phyloP scores from a whole-genome alignment of 2,888 invertebrate genomes.

The Nesidiocoris tenuis region DNA sequence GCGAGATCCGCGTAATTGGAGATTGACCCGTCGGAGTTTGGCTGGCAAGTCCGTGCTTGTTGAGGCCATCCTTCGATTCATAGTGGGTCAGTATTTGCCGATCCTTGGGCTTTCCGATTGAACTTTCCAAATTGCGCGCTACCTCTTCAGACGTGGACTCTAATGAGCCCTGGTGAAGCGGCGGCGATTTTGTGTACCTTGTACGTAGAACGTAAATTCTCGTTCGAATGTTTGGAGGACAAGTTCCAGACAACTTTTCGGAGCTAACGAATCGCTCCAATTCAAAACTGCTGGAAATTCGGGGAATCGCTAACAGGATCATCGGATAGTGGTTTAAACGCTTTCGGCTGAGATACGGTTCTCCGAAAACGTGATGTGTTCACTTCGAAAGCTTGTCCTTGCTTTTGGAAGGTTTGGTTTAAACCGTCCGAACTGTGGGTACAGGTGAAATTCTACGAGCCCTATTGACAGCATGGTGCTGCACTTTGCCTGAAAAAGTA shows the following conservation, averaged over 20 bases:
- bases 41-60: background rate
- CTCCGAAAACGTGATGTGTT: too few species aligned
- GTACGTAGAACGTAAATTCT: background rate
- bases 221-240: background rate
- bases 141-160: background rate
- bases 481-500: too few species aligned
- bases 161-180: background rate
- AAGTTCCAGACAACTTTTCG: background rate
- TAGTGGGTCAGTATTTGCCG: background rate
- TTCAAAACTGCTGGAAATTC: background rate
- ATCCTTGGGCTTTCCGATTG: background rate
- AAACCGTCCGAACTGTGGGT: too few species aligned
- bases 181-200: background rate
- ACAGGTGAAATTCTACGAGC: too few species aligned
- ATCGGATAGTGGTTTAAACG: background rate
- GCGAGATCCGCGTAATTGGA: conserved; percentile 16
- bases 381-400: too few species aligned
- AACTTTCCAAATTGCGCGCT: background rate
- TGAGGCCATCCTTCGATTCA: background rate
- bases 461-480: too few species aligned
- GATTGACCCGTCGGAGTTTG: conserved; percentile 1
- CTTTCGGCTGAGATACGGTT: background rate
- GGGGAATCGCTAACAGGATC: background rate
- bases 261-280: background rate
- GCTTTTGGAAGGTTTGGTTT: too few species aligned